Percentiles rank a stretch among this genome's conserved stretches.
Evolutionary conservation across 2,113 vertebrate genomes (phyloP).

Genomic region (Motacilla tschutschensis): DNA sequence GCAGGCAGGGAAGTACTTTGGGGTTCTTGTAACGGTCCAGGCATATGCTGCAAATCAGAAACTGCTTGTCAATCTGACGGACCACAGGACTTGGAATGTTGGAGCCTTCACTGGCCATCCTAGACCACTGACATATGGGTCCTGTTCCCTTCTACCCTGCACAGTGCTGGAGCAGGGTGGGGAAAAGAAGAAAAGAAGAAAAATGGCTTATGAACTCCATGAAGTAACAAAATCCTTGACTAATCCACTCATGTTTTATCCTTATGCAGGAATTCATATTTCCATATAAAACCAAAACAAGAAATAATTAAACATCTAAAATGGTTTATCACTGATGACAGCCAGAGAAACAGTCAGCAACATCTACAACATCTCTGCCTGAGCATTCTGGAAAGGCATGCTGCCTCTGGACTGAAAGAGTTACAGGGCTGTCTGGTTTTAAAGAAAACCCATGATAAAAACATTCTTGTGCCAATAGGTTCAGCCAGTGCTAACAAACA

Average conservation of each 20-base stretch:
- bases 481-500: background rate
- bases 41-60: conserved; percentile 99
- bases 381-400: background rate
- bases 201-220: background rate
- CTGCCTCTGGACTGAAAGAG: background rate
- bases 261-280: background rate
- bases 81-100: conserved; percentile 95
- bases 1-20: conserved; percentile 96
- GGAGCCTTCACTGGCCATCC: conserved; percentile 96
- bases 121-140: conserved; percentile 87
- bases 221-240: background rate
- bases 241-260: background rate
- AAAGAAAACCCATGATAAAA: background rate
- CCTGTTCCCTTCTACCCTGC: conserved; percentile 81
- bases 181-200: background rate
- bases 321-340: background rate
- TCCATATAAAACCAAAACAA: background rate
- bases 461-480: accelerated
- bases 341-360: background rate
- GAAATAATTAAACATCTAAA: background rate
- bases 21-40: conserved; percentile 97
- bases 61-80: conserved; percentile 98
- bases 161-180: conserved; percentile 63
- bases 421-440: background rate
- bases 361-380: background rate